These are phyloP conservation scores for Azorinus chamasolen DNA, from an alignment of 2,888 invertebrate genomes.

Conservation along the genomic window DNA sequence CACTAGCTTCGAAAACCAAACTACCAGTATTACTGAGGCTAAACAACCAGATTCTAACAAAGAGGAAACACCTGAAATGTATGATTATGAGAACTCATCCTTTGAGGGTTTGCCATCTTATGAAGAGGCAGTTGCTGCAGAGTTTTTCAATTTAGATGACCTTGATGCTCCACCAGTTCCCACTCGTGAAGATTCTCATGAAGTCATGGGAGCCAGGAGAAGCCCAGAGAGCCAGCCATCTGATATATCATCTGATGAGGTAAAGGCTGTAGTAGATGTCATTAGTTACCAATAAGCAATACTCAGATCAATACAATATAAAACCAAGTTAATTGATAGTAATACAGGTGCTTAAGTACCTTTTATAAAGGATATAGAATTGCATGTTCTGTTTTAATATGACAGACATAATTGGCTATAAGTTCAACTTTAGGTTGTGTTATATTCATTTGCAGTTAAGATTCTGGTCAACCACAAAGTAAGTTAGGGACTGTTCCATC, in stretches of 20 bases:
- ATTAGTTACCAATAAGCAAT: too few species aligned
- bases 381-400: too few species aligned
- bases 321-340: too few species aligned
- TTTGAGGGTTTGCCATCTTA: constrained; percentile 71
- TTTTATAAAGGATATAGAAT: too few species aligned
- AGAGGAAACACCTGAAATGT: constrained; percentile 51
- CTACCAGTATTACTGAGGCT: constrained; percentile 30
- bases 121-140: constrained; percentile 70
- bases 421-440: too few species aligned
- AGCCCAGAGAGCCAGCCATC: constrained; percentile 10
- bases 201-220: constrained; percentile 18
- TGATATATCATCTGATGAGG: constrained; percentile 70
- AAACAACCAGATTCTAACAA: constrained; percentile 46
- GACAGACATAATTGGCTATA: too few species aligned
- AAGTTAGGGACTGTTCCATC: too few species aligned
- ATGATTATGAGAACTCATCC: constrained; percentile 66
- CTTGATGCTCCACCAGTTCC: constrained; percentile 73
- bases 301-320: too few species aligned
- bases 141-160: constrained; percentile 70
- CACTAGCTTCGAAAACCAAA: constrained; percentile 31
- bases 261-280: constrained; percentile 44
- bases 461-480: too few species aligned
- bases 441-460: too few species aligned
- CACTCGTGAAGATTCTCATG: constrained; percentile 67
- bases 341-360: too few species aligned